Evolutionary conservation across 2,113 vertebrate species (phyloP).

Genomic region (Campylorhamphus procurvoides): DNA sequence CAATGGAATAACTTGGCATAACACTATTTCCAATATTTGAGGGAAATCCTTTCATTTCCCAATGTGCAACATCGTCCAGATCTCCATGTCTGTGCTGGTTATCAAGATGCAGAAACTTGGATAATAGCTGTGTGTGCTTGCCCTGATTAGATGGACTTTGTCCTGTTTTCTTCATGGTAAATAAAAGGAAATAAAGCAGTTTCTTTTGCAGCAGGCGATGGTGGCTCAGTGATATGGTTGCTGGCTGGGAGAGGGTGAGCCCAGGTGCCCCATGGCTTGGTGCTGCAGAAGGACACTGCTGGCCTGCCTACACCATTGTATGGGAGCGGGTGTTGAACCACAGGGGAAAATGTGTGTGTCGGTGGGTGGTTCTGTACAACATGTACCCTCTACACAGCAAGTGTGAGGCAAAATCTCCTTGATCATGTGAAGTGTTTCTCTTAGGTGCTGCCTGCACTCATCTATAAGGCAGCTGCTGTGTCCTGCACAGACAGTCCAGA

Average conservation of each 20-base stretch:
- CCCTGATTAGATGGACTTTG: neutral
- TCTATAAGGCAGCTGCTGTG: neutral
- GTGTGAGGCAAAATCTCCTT: neutral
- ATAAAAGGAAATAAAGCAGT: neutral
- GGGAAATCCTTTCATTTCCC: fast-evolving
- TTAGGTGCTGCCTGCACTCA: neutral
- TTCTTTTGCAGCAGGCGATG: neutral
- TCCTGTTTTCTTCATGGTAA: neutral
- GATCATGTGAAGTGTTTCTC: neutral
- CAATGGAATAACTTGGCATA: neutral
- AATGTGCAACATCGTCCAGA: fast-evolving
- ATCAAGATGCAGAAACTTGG: neutral
- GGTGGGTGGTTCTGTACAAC: neutral
- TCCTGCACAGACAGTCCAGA: neutral
- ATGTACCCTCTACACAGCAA: fast-evolving
- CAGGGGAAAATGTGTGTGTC: neutral
- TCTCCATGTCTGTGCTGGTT: fast-evolving
- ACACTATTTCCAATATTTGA: neutral
- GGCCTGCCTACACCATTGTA: fast-evolving
- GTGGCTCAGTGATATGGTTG: neutral
- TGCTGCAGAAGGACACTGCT: fast-evolving
- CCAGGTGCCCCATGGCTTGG: fast-evolving
- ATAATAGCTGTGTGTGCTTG: neutral
- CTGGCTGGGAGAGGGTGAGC: neutral
- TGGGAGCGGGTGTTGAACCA: fast-evolving